Conservation (phyloP, 2,113 vertebrate species). For the Antigone vipio region DNA sequence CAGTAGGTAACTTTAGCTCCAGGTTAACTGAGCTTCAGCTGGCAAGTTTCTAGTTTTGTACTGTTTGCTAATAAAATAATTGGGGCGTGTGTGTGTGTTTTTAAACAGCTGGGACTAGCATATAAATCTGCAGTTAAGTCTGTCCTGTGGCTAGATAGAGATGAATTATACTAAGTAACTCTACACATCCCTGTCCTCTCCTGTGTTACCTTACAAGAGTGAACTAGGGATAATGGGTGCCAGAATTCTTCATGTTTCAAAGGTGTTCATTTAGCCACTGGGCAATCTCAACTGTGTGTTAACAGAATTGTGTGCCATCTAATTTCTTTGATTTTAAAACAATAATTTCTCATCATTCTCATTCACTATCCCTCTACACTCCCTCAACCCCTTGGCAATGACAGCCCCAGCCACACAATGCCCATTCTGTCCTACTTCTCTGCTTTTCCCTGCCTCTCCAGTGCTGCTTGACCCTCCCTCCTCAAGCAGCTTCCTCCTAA, state of each 20-base stretch:
- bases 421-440: neutral
- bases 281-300: neutral
- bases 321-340: constrained; percentile 1
- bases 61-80: neutral
- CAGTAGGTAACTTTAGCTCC: neutral
- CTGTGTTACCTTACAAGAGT: neutral
- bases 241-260: neutral
- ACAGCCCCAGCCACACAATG: neutral
- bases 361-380: neutral
- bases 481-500: neutral
- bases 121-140: neutral
- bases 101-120: neutral
- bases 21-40: neutral
- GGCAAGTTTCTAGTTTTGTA: neutral
- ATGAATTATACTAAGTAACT: neutral
- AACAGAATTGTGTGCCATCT: neutral
- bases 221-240: accelerated
- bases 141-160: neutral
- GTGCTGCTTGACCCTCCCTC: neutral
- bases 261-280: neutral
- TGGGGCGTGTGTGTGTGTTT: too few relatives aligned
- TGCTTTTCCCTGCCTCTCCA: neutral
- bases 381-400: neutral
- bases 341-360: constrained; percentile 29
- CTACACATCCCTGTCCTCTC: neutral